A percentile compares a stretch with the other conserved stretches of the same genome.
Evolutionary conservation across 2,888 invertebrate species (phyloP).

Genomic region (Heliconius ismenius): DNA sequence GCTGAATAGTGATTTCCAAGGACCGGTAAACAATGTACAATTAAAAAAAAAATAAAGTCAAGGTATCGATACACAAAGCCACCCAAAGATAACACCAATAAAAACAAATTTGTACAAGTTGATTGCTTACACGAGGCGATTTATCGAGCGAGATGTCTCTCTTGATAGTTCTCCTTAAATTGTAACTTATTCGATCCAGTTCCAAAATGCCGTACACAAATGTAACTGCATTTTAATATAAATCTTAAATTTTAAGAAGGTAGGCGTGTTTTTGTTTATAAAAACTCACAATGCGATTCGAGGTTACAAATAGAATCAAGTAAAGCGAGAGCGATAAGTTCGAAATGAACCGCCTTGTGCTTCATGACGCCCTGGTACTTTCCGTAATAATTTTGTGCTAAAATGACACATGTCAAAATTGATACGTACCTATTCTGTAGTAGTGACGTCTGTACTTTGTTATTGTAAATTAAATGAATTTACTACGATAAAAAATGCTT

Average conservation of each 20-base stretch:
- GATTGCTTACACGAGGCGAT: constrained; percentile 70
- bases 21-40: constrained; percentile 47
- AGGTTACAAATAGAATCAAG: constrained; percentile 20
- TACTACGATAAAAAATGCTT: neutral
- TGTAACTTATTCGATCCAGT: constrained; percentile 46
- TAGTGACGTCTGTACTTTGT: neutral
- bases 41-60: constrained; percentile 45
- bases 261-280: neutral
- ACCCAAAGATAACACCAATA: constrained; percentile 77
- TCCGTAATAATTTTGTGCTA: constrained; percentile 19
- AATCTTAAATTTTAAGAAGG: neutral
- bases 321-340: constrained; percentile 23
- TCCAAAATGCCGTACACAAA: constrained; percentile 35
- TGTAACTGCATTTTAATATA: neutral
- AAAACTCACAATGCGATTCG: neutral
- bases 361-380: constrained; percentile 22
- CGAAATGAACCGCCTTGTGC: neutral
- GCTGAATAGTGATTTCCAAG: constrained; percentile 45
- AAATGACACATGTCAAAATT: constrained; percentile 24
- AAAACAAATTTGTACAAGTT: constrained; percentile 74
- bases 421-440: neutral
- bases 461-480: neutral
- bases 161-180: constrained; percentile 67
- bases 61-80: constrained; percentile 64
- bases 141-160: constrained; percentile 74